Evolutionary conservation across 2,888 invertebrate species (phyloP), one percentile per base, ranked within the genome.

Genomic region (Troides helena): DNA sequence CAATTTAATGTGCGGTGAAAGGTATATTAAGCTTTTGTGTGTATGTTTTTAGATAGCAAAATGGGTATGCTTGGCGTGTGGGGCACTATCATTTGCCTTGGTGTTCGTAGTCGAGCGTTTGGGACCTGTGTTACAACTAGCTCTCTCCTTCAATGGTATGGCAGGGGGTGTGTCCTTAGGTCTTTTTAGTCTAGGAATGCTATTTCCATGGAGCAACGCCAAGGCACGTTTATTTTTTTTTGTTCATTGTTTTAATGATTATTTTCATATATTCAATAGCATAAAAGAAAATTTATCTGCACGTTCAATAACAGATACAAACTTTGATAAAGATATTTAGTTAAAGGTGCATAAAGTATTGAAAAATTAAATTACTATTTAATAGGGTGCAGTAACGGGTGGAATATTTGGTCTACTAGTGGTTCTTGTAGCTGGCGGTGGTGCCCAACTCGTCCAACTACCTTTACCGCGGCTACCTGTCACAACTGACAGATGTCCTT

Each of bases 121-220:
- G 46, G 98, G 98, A 0, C 96, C 97, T 10, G 96, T 99, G 58
- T 93, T 99, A 73, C 97, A 98, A 93, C 96, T 97, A 1, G 97
- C 98, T 0, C 90, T 98, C 1, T 97, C 97, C 62, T 96, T 98
- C 79, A 97, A 98, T 81, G 98, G 98, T 0, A 96, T 98, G 93
- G 96, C 97, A 36, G 97, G 98, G 3, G 98, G 98, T 2, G 96
- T 98, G 0, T 96, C 97, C 0, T 89, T 98, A 30, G 98, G 98
- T 0, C 92, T 98, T 5, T 98, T 98, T 84, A 95, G 97, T 0
- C 90, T 98, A 30, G 98, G 98, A 68, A 97, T 98, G 95, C 95
- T 97, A 76, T 96, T 98, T 76, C 98, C 98, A 0, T 96, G 95
- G 95, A 96, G 97, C 4, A 98, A 98, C 82, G 92, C 95, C 23